These are phyloP conservation scores for Psettodes erumei DNA, from an alignment of 2,113 vertebrate species.

Conservation along the genomic window DNA sequence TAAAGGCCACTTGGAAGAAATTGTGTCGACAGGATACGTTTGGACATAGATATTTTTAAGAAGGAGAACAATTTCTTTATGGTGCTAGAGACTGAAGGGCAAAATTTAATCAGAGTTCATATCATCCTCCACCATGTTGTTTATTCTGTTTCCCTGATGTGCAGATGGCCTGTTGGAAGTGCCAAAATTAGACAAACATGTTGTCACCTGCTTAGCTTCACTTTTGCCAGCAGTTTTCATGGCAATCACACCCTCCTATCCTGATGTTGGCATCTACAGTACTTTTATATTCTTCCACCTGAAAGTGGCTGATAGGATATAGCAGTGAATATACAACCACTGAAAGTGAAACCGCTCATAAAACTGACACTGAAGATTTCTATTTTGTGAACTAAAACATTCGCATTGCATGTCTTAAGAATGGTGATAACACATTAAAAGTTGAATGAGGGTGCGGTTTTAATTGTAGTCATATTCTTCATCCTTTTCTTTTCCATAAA, in stretches of 20 bases:
- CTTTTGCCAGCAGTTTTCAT: background rate
- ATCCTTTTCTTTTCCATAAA: slow-evolving; percentile 99
- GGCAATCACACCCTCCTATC: background rate
- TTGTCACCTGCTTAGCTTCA: background rate
- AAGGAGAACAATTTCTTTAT: background rate
- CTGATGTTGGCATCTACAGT: background rate
- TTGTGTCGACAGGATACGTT: background rate
- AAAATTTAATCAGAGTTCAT: background rate
- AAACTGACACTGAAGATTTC: slow-evolving; percentile 21
- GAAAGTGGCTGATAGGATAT: background rate
- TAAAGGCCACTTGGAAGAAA: background rate
- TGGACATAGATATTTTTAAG: background rate
- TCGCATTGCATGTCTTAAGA: slow-evolving; percentile 61
- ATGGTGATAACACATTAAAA: slow-evolving; percentile 59
- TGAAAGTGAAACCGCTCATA: slow-evolving; percentile 51
- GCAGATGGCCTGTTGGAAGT: background rate
- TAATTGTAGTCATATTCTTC: slow-evolving; percentile 94
- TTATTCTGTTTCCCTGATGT: background rate
- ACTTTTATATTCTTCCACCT: background rate
- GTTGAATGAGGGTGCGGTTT: slow-evolving; percentile 73
- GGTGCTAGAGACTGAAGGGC: background rate
- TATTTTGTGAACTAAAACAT: slow-evolving; percentile 42
- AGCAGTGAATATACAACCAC: slow-evolving; percentile 41
- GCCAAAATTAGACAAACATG: background rate
- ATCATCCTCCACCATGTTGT: background rate